Evolutionary conservation across 2,113 vertebrate genomes (phyloP).

Genomic region (Psittacula cyanocephala): DNA sequence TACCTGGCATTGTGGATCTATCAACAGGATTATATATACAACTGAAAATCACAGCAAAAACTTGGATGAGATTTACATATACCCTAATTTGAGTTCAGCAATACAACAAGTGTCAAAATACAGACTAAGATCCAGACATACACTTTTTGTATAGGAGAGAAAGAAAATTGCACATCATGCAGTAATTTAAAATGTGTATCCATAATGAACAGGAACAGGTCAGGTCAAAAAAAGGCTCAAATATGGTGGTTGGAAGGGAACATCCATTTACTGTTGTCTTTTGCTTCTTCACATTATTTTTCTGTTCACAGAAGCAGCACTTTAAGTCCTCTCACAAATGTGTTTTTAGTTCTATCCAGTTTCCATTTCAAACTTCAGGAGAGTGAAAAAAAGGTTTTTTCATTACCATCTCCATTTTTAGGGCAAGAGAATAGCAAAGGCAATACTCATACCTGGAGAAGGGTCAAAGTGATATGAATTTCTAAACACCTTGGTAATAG

Average conservation of each 20-base stretch:
- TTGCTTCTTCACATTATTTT: neutral
- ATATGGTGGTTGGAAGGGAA: neutral
- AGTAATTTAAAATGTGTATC: neutral
- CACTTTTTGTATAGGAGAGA: neutral
- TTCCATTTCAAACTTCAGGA: neutral
- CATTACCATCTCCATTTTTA: neutral
- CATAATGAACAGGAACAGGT: neutral
- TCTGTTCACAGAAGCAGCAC: neutral
- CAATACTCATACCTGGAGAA: neutral
- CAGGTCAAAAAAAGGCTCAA: neutral
- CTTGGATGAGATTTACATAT: neutral
- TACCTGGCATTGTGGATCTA: neutral
- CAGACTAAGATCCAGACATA: neutral
- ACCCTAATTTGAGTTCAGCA: neutral
- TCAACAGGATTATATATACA: neutral
- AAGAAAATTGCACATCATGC: neutral
- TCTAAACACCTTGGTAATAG: neutral
- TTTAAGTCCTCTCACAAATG: neutral
- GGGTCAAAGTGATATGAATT: neutral
- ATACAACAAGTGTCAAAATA: neutral
- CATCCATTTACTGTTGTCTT: neutral
- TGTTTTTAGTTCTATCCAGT: neutral
- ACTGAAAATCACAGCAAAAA: neutral
- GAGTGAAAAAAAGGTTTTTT: neutral
- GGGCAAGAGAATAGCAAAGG: too few species aligned